These are phyloP conservation scores for Eupithecia abbreviata DNA, from an alignment of 2,888 invertebrate genomes.

Conservation along the genomic window DNA sequence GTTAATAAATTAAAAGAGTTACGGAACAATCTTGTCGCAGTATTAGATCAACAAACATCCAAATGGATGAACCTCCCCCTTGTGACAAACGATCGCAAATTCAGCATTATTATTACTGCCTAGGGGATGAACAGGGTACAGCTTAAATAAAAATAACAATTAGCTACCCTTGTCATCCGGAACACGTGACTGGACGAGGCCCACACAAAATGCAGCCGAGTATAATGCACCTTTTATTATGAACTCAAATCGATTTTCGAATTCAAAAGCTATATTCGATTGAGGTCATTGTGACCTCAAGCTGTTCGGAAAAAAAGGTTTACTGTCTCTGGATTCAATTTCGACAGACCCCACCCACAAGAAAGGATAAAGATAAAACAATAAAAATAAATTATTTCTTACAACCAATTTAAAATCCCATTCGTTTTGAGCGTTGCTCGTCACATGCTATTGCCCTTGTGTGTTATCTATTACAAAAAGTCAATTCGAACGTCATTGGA, in stretches of 20 bases:
- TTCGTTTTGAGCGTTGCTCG: slow-evolving; percentile 27
- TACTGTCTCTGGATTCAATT: slow-evolving; percentile 35
- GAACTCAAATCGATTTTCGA: slow-evolving; percentile 38
- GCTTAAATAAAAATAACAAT: slow-evolving; percentile 53
- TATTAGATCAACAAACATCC: slow-evolving; percentile 36
- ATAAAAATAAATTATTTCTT: slow-evolving; percentile 36
- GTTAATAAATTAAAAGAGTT: slow-evolving; percentile 16
- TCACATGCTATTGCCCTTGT: slow-evolving; percentile 29
- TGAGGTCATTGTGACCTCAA: slow-evolving; percentile 33
- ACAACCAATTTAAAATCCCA: slow-evolving; percentile 38
- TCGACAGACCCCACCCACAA: slow-evolving; percentile 33
- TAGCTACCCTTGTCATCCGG: slow-evolving; percentile 48
- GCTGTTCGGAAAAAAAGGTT: slow-evolving; percentile 31
- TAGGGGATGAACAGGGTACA: slow-evolving; percentile 43
- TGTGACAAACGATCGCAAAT: slow-evolving; percentile 42
- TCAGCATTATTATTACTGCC: slow-evolving; percentile 40
- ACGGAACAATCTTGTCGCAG: slow-evolving; percentile 18
- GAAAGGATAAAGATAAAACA: slow-evolving; percentile 34
- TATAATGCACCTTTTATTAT: slow-evolving; percentile 35
- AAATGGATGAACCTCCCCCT: slow-evolving; percentile 37
- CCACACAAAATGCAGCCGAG: slow-evolving; percentile 38
- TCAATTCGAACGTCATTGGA: slow-evolving; percentile 19
- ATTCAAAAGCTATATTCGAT: slow-evolving; percentile 30
- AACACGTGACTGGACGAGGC: slow-evolving; percentile 55
- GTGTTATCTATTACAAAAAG: slow-evolving; percentile 18